Base-by-base conservation (phyloP, 2,888 invertebrate species). In the Muscina levida region DNA sequence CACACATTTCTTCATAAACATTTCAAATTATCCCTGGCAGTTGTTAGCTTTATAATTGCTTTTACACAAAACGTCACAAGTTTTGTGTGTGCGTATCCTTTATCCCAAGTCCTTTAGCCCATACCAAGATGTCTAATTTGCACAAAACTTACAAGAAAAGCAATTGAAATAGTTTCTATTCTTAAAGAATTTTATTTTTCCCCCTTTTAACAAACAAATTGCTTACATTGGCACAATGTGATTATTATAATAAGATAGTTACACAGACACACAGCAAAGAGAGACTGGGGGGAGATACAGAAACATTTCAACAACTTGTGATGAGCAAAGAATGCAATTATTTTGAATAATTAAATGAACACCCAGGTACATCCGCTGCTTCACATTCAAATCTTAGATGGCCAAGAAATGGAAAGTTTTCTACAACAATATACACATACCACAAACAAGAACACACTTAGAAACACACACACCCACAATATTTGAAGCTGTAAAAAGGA, bases 211-310 rank as follows among this genome's bases (percentile, higher is more conserved):
- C 19, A 2, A 24, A n/a, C 15, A 53, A 17, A 10, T 59, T 59
- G 3, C 17, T 39, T 39, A 37, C 15, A 31, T 17, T 17, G 59
- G 17, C 31, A 59, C 37, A 59, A 59, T 59, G 59, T 59, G 37
- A 59, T 59, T 17, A 59, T 59, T 59, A 59, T 59, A 59, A 59
- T 59, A 59, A 17, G 26, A 53, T 37, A 51, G 24, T 66, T 68
- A 70, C 51, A 59, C 57, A 19, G 72, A 75, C 53, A 72, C 68
- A 78, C 17, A 24, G 26, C 75, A 75, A 79, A 53, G 26, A 26
- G n/a, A 31, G 13, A 26, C 22, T 24, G 24, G n/a, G n/a, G 11
- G 8, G 56, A 26, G 26, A 48, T 26, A 51, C 15, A 24, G 5
- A 22, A 13, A 44, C 31, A 31, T 8, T 31, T 31, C 31, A 31